Base-by-base conservation (phyloP, 1,140 invertebrate species). In the Drosophila ogumai region DNA sequence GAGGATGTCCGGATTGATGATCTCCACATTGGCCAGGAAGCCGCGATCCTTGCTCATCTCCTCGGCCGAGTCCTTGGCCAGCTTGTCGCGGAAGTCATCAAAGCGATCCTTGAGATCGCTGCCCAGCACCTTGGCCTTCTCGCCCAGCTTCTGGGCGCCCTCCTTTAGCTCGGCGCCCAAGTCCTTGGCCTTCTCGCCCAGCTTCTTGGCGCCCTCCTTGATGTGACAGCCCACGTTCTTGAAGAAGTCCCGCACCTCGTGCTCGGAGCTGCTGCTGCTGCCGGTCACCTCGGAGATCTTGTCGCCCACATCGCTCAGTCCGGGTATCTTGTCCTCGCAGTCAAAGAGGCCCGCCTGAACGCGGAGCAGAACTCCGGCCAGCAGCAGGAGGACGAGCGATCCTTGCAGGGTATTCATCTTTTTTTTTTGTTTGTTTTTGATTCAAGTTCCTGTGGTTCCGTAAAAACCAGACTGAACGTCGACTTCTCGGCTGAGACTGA, bases 151-250 rank as follows among this genome's bases (percentile, higher is more conserved):
- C 17, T 91, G 81, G 52, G 82, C 85, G 17, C 90, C 82, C 69
- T 90, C 82, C 60, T 90, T 90, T 4, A 91, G 50, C 1, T 91
- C 86, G 19, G 44, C 61, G 34, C 90, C 80, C 8, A 91, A 10
- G 12, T 84, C 75, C 55, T 91, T 90, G 38, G 90, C 82, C 52
- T 81, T 78, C 28, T 81, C 90, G 13, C 77, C 59, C 25, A 86
- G 52, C 50, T 87, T 84, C 31, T 72, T 86, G 41, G 84, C 91
- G 0, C 84, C 75, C n/a, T 86, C 82, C 44, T 92, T 92, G 19
- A 92, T 79, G 60, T 91, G 79, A 32, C 91, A 92, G 6, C 91
- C 91, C 0, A 91, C 61, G 38, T 75, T 91, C 55, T 91, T 92
- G 47, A 92, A 90, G 66, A 92, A 90, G 34, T 90, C 84, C 1